These are phyloP conservation scores for Carettochelys insculpta DNA, from an alignment of 2,113 vertebrate genomes.

Conservation along the genomic window DNA sequence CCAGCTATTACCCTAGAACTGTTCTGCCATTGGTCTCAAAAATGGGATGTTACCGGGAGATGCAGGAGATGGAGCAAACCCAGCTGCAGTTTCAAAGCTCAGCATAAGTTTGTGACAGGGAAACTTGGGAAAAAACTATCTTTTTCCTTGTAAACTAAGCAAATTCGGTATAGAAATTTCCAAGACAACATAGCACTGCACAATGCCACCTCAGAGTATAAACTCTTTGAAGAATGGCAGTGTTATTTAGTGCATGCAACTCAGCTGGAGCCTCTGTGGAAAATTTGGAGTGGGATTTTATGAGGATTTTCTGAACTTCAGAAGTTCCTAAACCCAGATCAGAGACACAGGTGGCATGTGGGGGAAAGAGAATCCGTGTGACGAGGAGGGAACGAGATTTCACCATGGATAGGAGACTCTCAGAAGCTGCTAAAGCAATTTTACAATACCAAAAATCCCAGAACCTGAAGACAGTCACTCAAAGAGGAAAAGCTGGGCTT, in stretches of 20 bases:
- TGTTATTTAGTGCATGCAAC: background rate
- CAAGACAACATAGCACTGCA: background rate
- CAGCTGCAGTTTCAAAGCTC: background rate
- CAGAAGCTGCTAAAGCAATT: background rate
- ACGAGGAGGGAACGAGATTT: background rate
- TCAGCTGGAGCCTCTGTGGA: background rate
- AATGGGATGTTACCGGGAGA: background rate
- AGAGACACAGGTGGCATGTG: background rate
- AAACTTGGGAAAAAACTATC: background rate
- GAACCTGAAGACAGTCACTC: rapidly evolving
- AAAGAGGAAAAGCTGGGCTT: background rate
- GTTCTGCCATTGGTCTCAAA: background rate
- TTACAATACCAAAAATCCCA: background rate
- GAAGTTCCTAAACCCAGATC: background rate
- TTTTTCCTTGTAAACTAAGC: background rate
- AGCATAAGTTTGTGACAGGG: background rate
- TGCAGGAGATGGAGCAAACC: background rate
- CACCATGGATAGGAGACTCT: background rate
- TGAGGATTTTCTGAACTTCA: background rate
- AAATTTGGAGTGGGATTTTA: background rate
- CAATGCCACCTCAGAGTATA: rapidly evolving
- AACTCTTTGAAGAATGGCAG: background rate
- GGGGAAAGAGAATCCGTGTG: background rate
- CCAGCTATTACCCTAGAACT: background rate
- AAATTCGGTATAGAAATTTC: background rate